phyloP scores from a whole-genome alignment of 2,888 invertebrate species.

The Scrobipalpa costella region DNA sequence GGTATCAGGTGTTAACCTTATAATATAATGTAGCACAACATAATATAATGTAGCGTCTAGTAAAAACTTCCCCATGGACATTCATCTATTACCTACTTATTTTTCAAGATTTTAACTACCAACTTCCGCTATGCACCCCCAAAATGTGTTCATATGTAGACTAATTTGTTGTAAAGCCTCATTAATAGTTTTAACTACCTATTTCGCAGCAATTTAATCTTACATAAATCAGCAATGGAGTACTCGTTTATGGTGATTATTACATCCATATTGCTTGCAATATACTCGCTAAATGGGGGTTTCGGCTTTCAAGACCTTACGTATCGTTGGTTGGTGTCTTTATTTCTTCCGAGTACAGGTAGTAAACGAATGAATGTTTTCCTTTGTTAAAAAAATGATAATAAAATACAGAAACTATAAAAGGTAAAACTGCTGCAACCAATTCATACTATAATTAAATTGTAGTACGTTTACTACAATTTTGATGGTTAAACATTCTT shows the following conservation, averaged over 20 bases:
- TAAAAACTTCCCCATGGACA: too few species aligned
- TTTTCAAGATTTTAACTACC: not conserved
- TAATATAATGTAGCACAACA: too few species aligned
- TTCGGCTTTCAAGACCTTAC: constrained; percentile 4
- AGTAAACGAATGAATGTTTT: not conserved
- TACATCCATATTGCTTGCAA: constrained; percentile 15
- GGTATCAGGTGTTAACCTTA: too few species aligned
- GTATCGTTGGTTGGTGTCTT: not conserved
- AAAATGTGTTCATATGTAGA: not conserved
- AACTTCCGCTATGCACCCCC: not conserved
- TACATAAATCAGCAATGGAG: constrained; percentile 17
- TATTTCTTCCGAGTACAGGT: constrained; percentile 2
- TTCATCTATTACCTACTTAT: too few species aligned
- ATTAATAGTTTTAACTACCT: constrained; percentile 16
- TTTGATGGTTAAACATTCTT: not conserved
- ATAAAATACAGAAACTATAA: too few species aligned
- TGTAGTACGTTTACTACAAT: too few species aligned
- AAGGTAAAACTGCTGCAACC: too few species aligned
- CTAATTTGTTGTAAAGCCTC: constrained; percentile 7
- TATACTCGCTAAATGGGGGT: not conserved
- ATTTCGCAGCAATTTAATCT: constrained; percentile 15
- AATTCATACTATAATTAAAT: not conserved
- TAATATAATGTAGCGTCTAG: too few species aligned
- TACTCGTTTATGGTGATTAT: constrained; percentile 18
- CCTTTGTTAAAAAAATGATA: too few species aligned